Evolutionary conservation across 1,140 invertebrate genomes (phyloP), one percentile per base, ranked within the genome.

Genomic region (Drosophila guanche): DNA sequence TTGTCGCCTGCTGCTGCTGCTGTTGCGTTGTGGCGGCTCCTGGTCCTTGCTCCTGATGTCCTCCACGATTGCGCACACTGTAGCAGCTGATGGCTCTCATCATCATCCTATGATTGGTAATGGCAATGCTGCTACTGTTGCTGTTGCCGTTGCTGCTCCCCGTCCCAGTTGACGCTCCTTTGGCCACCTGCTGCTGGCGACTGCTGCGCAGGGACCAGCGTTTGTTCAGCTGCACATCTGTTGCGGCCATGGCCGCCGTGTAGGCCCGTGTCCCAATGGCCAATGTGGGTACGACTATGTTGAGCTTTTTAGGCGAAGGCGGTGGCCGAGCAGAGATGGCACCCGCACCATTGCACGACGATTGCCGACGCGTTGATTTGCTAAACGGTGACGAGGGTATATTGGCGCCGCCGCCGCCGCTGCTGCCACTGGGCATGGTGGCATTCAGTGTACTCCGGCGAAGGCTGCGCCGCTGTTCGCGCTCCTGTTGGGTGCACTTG

Each of bases 241-340:
- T 70, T 8, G 78, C 78, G 0, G 84, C 83, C 62, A 83, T 7
- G 4, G 78, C 83, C 5, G 83, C 81, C n/a, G 81, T 85, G 20
- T 85, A 77, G 1, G 81, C 81, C 1, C 81, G 37, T 5, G 81
- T 85, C 3, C 81, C 81, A 22, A 86, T 86, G 4, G 81, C 81
- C 43, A 86, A 16, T 6, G 83, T 88, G 37, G 83, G 75, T 29
- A 78, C 70, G 0, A 53, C 71, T 0, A 67, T 46, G 41, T 88
- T 76, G 0, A 88, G 45, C 23, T 89, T 88, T 40, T 90, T 90
- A 5, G 89, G 79, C 20, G 89, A 86, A 0, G 89, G 85, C 14
- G 84, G 84, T 6, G 89, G 85, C 1, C 89, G 54, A 3, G 81
- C 76, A 5, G 85, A 66, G 20, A 90, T 83, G 22, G 58, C 58